Percentiles rank a stretch among this genome's conserved stretches.
Conservation (phyloP, 2,113 vertebrate species). For the Baryphthengus martii region DNA sequence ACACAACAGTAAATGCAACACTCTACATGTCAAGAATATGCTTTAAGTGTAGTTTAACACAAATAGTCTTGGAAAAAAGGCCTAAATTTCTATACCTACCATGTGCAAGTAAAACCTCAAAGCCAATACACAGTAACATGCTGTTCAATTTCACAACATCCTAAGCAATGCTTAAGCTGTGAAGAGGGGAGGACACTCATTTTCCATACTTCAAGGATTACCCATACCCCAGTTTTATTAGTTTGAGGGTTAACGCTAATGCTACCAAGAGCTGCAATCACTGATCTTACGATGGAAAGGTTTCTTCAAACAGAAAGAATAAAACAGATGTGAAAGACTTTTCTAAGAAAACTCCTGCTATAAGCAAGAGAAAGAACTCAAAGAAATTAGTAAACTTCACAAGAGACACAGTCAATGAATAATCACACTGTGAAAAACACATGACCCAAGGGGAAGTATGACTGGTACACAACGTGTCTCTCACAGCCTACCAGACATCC, state of each 20-base stretch:
- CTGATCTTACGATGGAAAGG: neutral
- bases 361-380: neutral
- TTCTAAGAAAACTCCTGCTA: neutral
- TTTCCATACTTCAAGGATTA: neutral
- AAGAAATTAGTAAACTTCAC: constrained; percentile 21
- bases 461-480: neutral
- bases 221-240: neutral
- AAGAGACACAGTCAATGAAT: constrained; percentile 12
- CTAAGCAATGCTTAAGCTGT: neutral
- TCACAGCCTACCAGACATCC: neutral
- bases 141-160: neutral
- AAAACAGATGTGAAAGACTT: neutral
- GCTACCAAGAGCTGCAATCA: neutral
- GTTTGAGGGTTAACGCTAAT: neutral
- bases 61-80: neutral
- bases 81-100: neutral
- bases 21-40: neutral
- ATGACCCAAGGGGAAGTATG: constrained; percentile 29
- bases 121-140: neutral
- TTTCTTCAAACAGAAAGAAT: neutral
- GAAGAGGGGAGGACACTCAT: neutral
- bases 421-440: constrained; percentile 20
- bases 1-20: neutral
- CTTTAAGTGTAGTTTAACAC: neutral
- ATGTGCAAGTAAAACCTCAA: neutral